Conservation (phyloP, 2,888 invertebrate genomes). For the Eupithecia pulchellata region DNA sequence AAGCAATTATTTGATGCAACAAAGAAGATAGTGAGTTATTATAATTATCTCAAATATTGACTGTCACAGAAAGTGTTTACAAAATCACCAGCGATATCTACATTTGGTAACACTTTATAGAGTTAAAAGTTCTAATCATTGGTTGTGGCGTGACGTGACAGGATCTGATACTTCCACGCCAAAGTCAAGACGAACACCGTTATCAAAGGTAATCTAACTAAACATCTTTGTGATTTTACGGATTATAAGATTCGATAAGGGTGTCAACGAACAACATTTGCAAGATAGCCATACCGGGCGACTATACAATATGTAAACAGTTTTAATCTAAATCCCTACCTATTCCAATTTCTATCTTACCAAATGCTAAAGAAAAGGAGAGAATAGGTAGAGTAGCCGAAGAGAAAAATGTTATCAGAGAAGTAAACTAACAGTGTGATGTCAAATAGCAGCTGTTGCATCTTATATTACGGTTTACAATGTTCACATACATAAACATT, state of each 20-base stretch:
- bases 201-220: constrained; percentile 6
- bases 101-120: neutral
- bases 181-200: neutral
- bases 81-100: neutral
- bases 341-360: neutral
- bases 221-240: constrained; percentile 10
- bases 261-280: constrained; percentile 64
- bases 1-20: constrained; percentile 10
- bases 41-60: constrained; percentile 7
- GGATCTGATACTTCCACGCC: neutral
- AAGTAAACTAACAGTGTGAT: neutral
- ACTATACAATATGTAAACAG: constrained; percentile 42
- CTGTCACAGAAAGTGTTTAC: neutral
- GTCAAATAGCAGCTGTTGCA: neutral
- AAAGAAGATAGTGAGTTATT: constrained; percentile 23
- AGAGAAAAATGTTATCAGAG: neutral
- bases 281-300: constrained; percentile 59
- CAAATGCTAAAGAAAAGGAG: neutral
- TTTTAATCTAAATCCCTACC: neutral
- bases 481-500: neutral
- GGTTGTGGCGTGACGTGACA: neutral
- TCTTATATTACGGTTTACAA: neutral
- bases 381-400: neutral
- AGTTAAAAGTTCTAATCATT: neutral
- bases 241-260: constrained; percentile 35